phyloP scores from a whole-genome alignment of 2,888 invertebrate species.

The Nomada lathburiana region DNA sequence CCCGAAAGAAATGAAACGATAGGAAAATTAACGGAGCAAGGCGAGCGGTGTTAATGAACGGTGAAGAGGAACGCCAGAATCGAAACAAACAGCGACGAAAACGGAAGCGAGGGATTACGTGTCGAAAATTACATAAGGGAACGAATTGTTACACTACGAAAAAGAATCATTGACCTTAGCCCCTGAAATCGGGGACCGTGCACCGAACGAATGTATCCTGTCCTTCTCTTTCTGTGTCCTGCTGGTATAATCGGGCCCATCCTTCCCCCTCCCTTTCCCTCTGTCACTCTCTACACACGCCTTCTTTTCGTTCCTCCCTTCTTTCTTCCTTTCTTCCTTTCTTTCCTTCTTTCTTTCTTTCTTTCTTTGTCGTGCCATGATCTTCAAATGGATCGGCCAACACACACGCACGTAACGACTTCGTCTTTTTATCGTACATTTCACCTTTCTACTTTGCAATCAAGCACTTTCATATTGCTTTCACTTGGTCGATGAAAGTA shows the following conservation, averaged over 20 bases:
- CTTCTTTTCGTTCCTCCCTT: conserved; percentile 22
- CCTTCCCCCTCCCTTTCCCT: conserved; percentile 45
- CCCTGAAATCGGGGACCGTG: conserved; percentile 75
- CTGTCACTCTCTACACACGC: background rate
- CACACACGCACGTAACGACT: conserved; percentile 81
- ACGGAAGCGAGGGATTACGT: conserved; percentile 42
- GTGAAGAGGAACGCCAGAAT: conserved; percentile 7
- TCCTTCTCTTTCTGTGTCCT: conserved; percentile 35
- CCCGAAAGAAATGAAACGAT: background rate
- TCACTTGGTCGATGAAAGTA: conserved; percentile 84
- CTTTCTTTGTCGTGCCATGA: conserved; percentile 56
- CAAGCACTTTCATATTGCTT: conserved; percentile 85
- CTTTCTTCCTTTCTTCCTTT: conserved; percentile 1
- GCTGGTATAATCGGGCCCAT: conserved; percentile 49
- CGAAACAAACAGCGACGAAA: conserved; percentile 4
- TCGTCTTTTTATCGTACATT: conserved; percentile 84
- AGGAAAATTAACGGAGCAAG: background rate
- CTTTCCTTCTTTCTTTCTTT: conserved; percentile 25
- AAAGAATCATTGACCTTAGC: conserved; percentile 75
- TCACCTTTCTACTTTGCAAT: conserved; percentile 85
- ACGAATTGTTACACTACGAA: conserved; percentile 42
- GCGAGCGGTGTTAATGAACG: background rate
- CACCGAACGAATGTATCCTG: conserved; percentile 24
- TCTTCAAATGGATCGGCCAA: conserved; percentile 79
- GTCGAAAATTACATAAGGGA: conserved; percentile 40